Conservation (phyloP, 2,113 vertebrate genomes). For the Mixornis gularis region DNA sequence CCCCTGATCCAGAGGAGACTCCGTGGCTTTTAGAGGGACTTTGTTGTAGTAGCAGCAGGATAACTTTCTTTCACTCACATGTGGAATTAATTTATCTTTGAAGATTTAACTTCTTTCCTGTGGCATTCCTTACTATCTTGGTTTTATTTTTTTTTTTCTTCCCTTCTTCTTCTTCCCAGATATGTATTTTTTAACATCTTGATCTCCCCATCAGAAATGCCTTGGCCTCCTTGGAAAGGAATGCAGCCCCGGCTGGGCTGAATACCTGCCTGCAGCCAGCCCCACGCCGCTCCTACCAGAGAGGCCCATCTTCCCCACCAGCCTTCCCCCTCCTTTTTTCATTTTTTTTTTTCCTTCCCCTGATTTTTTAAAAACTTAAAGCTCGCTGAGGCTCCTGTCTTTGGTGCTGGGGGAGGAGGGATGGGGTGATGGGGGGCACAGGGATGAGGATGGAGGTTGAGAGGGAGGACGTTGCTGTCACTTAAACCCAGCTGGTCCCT, state of each 20-base stretch:
- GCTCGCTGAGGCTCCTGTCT: background rate
- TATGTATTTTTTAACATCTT: conserved; percentile 60
- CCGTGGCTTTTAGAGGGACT: background rate
- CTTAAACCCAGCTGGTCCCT: conserved; percentile 30
- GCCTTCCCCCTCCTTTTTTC: background rate
- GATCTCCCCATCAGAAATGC: conserved; percentile 67
- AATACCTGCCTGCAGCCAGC: conserved; percentile 80
- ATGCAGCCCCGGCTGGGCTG: conserved; percentile 77
- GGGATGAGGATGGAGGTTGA: background rate
- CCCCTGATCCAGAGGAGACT: background rate
- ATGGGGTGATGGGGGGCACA: conserved; percentile 27
- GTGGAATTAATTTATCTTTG: conserved; percentile 76
- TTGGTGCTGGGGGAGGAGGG: conserved; percentile 13
- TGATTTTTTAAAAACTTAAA: background rate
- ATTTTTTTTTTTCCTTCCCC: accelerated
- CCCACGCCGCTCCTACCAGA: conserved; percentile 73
- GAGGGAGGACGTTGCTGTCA: conserved; percentile 46
- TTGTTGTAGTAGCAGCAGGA: conserved; percentile 22
- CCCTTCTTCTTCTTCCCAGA: conserved; percentile 2
- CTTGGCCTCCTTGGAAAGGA: conserved; percentile 74
- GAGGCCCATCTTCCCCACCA: conserved; percentile 65
- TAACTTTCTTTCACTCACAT: conserved; percentile 77
- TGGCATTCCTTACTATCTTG: conserved; percentile 59
- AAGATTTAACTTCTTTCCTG: conserved; percentile 71
- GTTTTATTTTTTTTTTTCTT: background rate